Evolutionary conservation across 2,113 vertebrate species (phyloP).

Genomic region (Gasterosteus nipponicus): DNA sequence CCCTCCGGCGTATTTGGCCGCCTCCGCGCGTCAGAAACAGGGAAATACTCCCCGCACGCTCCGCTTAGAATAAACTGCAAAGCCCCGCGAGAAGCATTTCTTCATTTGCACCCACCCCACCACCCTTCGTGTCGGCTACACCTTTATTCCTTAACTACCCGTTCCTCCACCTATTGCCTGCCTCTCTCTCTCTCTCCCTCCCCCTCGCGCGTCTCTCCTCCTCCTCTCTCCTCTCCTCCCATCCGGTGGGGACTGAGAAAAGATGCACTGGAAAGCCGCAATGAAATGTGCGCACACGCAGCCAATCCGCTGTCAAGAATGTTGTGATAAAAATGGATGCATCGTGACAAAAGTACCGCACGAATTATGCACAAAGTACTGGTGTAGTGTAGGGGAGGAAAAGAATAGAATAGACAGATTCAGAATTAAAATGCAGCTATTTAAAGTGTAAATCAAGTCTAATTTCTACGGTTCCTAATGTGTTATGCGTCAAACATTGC

Average conservation of each 20-base stretch:
- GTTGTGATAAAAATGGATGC: conserved; percentile 35
- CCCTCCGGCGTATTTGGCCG: conserved; percentile 51
- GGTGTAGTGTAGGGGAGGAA: background rate
- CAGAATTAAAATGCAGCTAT: background rate
- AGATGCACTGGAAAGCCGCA: conserved; percentile 74
- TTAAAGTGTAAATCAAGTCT: background rate
- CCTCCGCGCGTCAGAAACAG: conserved; percentile 45
- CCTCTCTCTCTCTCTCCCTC: conserved; percentile 46
- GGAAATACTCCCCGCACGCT: conserved; percentile 6
- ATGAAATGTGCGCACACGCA: conserved; percentile 65
- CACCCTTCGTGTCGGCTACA: conserved; percentile 39
- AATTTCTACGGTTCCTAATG: background rate
- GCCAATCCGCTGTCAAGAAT: conserved; percentile 60
- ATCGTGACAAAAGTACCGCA: conserved; percentile 12
- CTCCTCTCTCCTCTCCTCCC: conserved; percentile 63
- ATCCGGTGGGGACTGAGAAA: conserved; percentile 64
- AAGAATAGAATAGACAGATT: background rate
- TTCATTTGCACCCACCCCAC: background rate
- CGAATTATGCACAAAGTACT: conserved; percentile 1
- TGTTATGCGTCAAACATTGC: background rate
- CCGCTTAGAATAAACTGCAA: conserved; percentile 28
- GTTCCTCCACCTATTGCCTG: conserved; percentile 48
- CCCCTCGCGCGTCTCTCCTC: conserved; percentile 61
- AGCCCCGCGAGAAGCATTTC: conserved; percentile 1
- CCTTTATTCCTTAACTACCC: conserved; percentile 50